Conservation (phyloP, 2,888 invertebrate genomes). For the Phania funesta region DNA sequence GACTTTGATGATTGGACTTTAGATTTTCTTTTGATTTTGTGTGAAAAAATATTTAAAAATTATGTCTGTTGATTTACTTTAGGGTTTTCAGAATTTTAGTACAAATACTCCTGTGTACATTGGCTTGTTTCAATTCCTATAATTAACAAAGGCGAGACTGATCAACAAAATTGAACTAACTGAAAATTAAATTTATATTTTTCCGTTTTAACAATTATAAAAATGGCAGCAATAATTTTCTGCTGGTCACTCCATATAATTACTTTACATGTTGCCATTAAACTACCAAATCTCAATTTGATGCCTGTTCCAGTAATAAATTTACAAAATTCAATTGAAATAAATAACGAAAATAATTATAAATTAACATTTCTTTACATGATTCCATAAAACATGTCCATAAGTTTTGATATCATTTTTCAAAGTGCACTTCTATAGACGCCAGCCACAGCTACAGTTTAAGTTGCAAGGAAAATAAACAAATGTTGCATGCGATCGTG, state of each 20-base stretch:
- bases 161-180: no score
- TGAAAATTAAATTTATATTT: no score
- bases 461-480: slow-evolving; percentile 41
- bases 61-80: no score
- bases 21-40: no score
- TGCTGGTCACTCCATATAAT: background rate
- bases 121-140: no score
- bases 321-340: slow-evolving; percentile 26
- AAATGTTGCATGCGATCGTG: slow-evolving; percentile 6
- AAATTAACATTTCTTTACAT: slow-evolving; percentile 62
- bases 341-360: slow-evolving; percentile 54
- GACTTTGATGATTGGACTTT: no score
- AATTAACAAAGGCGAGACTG: no score
- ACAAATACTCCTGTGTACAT: no score
- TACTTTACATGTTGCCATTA: slow-evolving; percentile 10
- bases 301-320: slow-evolving; percentile 36
- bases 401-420: slow-evolving; percentile 64
- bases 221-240: no score
- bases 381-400: slow-evolving; percentile 64
- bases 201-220: no score
- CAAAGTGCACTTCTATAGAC: slow-evolving; percentile 56
- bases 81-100: no score
- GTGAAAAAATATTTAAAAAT: no score
- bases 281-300: slow-evolving; percentile 41
- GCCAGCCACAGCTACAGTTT: slow-evolving; percentile 50